Base-by-base conservation (phyloP, 92 coral and sea anemone genomes). In the Bergia puertoricense region DNA sequence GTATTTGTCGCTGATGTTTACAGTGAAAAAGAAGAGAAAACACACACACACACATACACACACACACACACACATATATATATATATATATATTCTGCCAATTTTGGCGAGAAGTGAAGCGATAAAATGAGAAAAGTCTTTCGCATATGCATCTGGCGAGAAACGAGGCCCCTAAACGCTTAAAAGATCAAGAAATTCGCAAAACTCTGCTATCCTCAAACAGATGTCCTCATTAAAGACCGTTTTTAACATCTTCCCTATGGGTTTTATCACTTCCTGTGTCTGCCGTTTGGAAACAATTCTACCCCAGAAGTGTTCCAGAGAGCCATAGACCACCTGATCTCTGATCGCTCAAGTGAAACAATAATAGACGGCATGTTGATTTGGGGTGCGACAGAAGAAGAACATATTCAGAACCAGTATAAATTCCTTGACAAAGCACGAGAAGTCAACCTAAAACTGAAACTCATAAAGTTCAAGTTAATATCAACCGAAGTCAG, bases 281-380 rank as follows among this genome's bases (percentile, higher is more conserved):
- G 90, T 69, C 39, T 88, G 56, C 90, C 90, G 11, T 88, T 88
- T 88, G 90, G 90, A 1, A 69, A 62, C 16, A 88, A 71, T 57
- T 88, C 85, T 14, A 86, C 77, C n/a, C 76, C 80, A 45, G 88
- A 86, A 74, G 89, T 46, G 40, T 86, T 71, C 79, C 81, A 85
- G 90, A 88, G 66, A 77, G 79, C 79, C 66, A 45, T 88, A 77
- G 81, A 86, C 77, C 71, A 86, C 56, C 42, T 86, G 13, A 69
- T 86, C 18, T 37, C n/a, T 46, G 88, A 79, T 56, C 69, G 75
- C 50, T 79, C 79, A 85, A 62, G 88, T 68, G 77, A 77, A 79
- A 75, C 56, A 50, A 87, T 77, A 39, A 77, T 79, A 6, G 90
- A 77, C 69, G 90, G 77, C 30, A 87, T 87, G 9, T 80, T 88